Base-by-base conservation (phyloP, 1,140 invertebrate genomes). In the Lerema accius region DNA sequence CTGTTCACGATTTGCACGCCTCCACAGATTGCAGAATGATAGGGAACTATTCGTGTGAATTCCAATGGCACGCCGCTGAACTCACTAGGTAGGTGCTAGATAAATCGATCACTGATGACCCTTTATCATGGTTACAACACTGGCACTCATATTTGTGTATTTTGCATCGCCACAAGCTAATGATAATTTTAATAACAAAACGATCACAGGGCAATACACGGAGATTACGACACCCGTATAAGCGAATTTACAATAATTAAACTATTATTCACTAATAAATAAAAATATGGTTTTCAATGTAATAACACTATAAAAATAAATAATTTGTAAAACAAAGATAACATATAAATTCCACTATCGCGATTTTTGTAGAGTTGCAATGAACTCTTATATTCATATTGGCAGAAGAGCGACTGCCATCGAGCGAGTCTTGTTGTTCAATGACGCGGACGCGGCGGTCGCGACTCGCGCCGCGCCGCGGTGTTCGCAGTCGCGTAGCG, bases 221-320 rank as follows among this genome's bases (percentile, higher is more conserved):
- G 80, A 89, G 76, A 84, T 83, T 86, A 86, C 82, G 79, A 83
- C 82, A 86, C 77, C 72, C 74, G 79, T 79, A 80, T 37, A 78
- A 79, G 82, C 82, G 82, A 78, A 78, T 82, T 83, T 85, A 80
- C 69, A 86, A 87, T 85, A 90, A 85, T 90, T 89, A 84, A 73
- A 73, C 87, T 90, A 90, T 82, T 68, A 86, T 90, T 89, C 86
- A 89, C 88, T 90, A 90, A 86, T 89, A 90, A 90, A 89, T 90
- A 89, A 90, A 81, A 84, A 86, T 90, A 84, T 88, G 73, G 67
- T 80, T 82, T 84, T 79, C 58, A 77, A 80, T 80, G 77, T 73
- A 83, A 77, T 86, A 88, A 89, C 88, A 89, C 88, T 90, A 88
- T 90, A 89, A 90, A 90, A 90, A 89, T 90, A 90, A 90, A 89